phyloP scores from a whole-genome alignment of 2,797 vertebrate species.

The Malacoctenus gilli region DNA sequence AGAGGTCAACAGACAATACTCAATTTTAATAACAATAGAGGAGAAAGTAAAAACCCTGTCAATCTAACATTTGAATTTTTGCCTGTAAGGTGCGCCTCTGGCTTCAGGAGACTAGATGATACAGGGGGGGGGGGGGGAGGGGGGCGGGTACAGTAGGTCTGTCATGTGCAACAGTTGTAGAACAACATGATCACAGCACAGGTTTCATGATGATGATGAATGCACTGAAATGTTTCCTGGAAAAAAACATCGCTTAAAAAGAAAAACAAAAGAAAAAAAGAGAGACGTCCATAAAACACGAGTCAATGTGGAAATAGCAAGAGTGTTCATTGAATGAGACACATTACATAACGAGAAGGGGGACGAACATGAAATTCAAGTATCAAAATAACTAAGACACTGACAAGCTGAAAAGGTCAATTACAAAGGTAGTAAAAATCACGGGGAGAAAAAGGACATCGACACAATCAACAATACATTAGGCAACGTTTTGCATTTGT shows the following conservation, averaged over 20 bases:
- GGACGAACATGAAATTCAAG: slow-evolving; percentile 77
- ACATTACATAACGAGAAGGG: slow-evolving; percentile 47
- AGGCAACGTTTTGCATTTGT: slow-evolving; percentile 78
- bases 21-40: slow-evolving; percentile 72
- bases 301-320: slow-evolving; percentile 52
- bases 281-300: slow-evolving; percentile 59
- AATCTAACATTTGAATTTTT: slow-evolving; percentile 72
- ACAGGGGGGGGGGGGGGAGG: slow-evolving; percentile 54
- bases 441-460: slow-evolving; percentile 55
- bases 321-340: slow-evolving; percentile 60
- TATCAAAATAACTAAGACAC: slow-evolving; percentile 81
- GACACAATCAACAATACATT: slow-evolving; percentile 81
- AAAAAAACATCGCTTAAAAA: no score
- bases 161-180: slow-evolving; percentile 36
- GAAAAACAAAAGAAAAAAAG: slow-evolving; percentile 41
- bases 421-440: slow-evolving; percentile 79
- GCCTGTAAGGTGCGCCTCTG: slow-evolving; percentile 78
- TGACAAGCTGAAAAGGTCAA: slow-evolving; percentile 69
- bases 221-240: slow-evolving; percentile 71
- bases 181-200: slow-evolving; percentile 47
- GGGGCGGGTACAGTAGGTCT: slow-evolving; percentile 71
- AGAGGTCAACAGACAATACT: slow-evolving; percentile 67
- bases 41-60: slow-evolving; percentile 77
- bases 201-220: slow-evolving; percentile 53
- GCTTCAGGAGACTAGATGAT: slow-evolving; percentile 63